Evolutionary conservation across 2,797 vertebrate genomes (phyloP).

Genomic region (Bufotes viridis): DNA sequence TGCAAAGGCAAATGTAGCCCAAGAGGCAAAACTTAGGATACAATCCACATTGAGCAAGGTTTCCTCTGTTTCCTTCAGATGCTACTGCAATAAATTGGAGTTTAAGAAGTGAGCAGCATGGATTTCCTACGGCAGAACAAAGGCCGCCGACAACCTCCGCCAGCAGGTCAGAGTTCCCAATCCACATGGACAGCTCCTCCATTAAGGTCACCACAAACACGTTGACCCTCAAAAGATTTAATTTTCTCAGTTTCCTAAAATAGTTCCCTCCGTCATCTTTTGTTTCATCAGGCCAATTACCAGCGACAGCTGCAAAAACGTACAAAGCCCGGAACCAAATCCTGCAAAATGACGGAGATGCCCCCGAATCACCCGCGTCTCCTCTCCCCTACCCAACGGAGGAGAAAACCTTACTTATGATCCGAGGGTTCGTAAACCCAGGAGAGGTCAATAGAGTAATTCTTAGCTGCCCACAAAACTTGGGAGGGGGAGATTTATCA

Average conservation of each 20-base stretch:
- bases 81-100: background rate
- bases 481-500: too few relatives aligned
- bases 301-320: background rate
- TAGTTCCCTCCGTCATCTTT: background rate
- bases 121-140: constrained; percentile 22
- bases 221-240: background rate
- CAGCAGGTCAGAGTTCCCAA: constrained; percentile 1
- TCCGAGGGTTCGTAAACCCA: too few relatives aligned
- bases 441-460: too few relatives aligned
- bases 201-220: background rate
- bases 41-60: background rate
- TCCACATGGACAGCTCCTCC: constrained; percentile 7
- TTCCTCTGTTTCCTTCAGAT: background rate
- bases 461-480: too few relatives aligned
- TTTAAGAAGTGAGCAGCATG: background rate
- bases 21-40: too few relatives aligned
- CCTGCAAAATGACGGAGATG: background rate
- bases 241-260: background rate
- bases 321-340: background rate
- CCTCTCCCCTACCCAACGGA: too few relatives aligned
- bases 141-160: background rate
- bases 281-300: background rate
- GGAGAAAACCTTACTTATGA: too few relatives aligned
- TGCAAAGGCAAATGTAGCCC: too few relatives aligned
- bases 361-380: background rate